A percentile compares a stretch with the other conserved stretches of the same genome.
Conservation (phyloP, 2,888 invertebrate genomes). For the Tipula helvola region DNA sequence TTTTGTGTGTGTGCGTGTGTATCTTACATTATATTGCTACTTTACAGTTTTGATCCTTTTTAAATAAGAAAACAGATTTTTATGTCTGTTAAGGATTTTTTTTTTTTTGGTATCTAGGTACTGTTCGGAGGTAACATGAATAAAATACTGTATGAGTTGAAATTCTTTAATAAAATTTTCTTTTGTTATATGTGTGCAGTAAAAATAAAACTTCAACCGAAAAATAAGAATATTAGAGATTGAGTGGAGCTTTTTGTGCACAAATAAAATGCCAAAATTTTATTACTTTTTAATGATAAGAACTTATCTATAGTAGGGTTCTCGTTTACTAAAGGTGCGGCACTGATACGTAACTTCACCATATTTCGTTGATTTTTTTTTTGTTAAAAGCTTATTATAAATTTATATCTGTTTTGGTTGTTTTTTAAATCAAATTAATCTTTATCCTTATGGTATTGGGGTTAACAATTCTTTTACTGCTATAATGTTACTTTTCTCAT, state of each 20-base stretch:
- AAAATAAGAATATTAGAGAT: not conserved
- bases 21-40: not conserved
- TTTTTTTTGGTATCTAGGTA: not conserved
- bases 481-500: not conserved
- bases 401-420: not conserved
- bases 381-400: not conserved
- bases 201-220: not conserved
- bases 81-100: not conserved
- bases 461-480: not conserved
- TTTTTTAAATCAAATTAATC: not conserved
- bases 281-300: not conserved
- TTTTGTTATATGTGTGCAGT: not conserved
- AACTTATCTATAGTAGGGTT: not conserved
- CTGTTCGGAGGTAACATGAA: not conserved
- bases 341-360: not conserved
- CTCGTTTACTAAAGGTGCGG: not conserved
- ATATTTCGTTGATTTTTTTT: not conserved
- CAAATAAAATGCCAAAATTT: not conserved
- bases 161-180: not conserved
- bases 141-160: not conserved
- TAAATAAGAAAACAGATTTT: not conserved
- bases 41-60: conserved; percentile 4
- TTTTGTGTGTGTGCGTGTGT: not conserved
- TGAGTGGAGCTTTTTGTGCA: not conserved
- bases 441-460: not conserved